Evolutionary conservation across 2,113 vertebrate genomes (phyloP).

Genomic region (Forbesichthys agassizii): DNA sequence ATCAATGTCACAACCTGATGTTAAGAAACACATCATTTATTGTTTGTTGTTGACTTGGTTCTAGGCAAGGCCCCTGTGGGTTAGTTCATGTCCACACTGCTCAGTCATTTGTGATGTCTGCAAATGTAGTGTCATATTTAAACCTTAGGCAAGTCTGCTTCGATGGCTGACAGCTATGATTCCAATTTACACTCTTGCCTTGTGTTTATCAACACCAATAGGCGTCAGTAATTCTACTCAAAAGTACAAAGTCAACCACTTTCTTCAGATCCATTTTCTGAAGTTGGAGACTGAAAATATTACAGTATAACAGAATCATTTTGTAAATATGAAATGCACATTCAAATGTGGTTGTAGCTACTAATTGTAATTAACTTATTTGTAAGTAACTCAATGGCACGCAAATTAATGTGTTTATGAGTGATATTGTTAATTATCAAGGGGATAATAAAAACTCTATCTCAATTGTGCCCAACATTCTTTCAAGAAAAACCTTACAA

Average conservation of each 20-base stretch:
- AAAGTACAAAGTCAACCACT: neutral
- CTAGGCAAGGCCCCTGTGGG: constrained; percentile 22
- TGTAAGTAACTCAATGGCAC: neutral
- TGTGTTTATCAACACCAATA: constrained; percentile 27
- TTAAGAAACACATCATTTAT: constrained; percentile 35
- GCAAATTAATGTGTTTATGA: neutral
- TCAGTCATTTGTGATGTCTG: constrained; percentile 52
- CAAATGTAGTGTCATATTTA: constrained; percentile 54
- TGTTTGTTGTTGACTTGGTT: constrained; percentile 27
- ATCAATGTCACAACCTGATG: constrained; percentile 15
- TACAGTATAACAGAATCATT: too few relatives aligned
- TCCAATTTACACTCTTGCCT: constrained; percentile 22
- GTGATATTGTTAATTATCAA: neutral
- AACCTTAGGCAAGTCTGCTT: constrained; percentile 46
- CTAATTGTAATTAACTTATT: neutral
- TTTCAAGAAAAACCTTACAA: neutral
- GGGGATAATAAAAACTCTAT: neutral
- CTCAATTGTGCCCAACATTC: neutral
- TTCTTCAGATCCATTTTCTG: neutral
- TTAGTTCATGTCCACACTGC: constrained; percentile 40
- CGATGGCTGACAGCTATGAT: constrained; percentile 53
- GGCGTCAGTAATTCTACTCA: constrained; percentile 7
- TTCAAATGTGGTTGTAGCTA: neutral
- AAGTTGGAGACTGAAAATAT: neutral
- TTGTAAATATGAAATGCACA: neutral